Evolutionary conservation across 1,140 invertebrate genomes (phyloP).

Genomic region (Psilanteris sp.): DNA sequence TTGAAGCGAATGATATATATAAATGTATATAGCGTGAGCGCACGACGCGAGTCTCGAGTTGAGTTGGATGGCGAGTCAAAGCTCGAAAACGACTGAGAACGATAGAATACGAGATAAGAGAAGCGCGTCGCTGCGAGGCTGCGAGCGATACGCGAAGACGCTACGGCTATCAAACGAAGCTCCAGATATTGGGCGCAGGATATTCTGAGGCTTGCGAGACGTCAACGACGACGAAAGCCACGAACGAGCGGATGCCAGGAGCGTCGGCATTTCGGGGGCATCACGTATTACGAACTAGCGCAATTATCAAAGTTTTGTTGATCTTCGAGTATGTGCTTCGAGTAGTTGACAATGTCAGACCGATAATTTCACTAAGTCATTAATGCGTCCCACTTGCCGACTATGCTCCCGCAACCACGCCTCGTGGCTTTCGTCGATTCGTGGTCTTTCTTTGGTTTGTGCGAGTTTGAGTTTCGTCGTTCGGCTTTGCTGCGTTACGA

Average conservation of each 20-base stretch:
- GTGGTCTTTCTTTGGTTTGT: slow-evolving; percentile 25
- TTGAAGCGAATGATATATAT: slow-evolving; percentile 39
- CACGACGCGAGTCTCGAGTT: slow-evolving; percentile 33
- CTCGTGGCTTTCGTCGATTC: slow-evolving; percentile 9
- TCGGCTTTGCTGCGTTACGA: no score
- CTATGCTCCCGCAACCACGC: not conserved
- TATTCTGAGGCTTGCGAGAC: slow-evolving; percentile 15
- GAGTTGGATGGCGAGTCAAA: not conserved
- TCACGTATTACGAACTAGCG: slow-evolving; percentile 57
- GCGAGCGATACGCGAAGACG: slow-evolving; percentile 27
- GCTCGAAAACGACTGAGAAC: not conserved
- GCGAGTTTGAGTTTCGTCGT: not conserved
- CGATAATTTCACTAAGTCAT: slow-evolving; percentile 61
- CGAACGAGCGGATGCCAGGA: not conserved
- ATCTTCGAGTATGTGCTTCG: slow-evolving; percentile 12
- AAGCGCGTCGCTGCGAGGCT: slow-evolving; percentile 45
- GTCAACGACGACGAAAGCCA: slow-evolving; percentile 17
- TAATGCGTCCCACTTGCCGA: slow-evolving; percentile 44
- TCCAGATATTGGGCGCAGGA: slow-evolving; percentile 36
- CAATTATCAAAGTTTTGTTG: slow-evolving; percentile 49
- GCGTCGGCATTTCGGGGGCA: slow-evolving; percentile 5
- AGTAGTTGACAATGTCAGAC: slow-evolving; percentile 25
- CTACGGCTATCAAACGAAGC: slow-evolving; percentile 44
- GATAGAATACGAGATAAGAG: slow-evolving; percentile 1
- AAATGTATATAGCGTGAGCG: not conserved